Evolutionary conservation across 2,113 vertebrate genomes (phyloP).

Genomic region (Aleadryas rufinucha): DNA sequence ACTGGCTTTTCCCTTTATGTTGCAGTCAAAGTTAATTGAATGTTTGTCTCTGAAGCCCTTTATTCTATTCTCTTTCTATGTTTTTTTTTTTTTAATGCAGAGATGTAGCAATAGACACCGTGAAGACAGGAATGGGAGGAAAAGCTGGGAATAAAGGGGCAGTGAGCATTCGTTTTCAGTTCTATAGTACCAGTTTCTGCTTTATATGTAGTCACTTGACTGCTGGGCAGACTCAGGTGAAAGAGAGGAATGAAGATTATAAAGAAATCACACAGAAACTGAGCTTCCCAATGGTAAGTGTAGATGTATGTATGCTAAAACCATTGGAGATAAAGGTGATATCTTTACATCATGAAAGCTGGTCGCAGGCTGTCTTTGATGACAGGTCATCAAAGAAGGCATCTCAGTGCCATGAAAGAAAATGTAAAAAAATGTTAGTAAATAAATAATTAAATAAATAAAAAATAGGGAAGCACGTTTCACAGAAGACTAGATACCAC

Average conservation of each 20-base stretch:
- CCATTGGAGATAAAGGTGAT: background rate
- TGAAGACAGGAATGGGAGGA: constrained; percentile 84
- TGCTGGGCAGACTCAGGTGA: constrained; percentile 81
- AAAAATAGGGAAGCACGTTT: background rate
- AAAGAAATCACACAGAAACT: constrained; percentile 82
- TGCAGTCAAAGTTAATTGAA: background rate
- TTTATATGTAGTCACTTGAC: constrained; percentile 82
- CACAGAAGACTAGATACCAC: background rate
- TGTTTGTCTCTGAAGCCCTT: background rate
- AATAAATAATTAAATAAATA: background rate
- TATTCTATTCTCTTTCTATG: background rate
- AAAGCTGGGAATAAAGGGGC: constrained; percentile 82
- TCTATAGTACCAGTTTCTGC: constrained; percentile 80
- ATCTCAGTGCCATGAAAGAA: background rate
- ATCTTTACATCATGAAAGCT: background rate
- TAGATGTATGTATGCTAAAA: background rate
- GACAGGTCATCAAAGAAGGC: background rate
- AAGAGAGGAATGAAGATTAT: constrained; percentile 82
- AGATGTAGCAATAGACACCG: constrained; percentile 78
- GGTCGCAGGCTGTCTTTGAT: background rate
- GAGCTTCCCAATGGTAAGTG: constrained; percentile 77
- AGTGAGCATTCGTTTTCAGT: constrained; percentile 80
- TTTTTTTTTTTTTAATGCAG: constrained; percentile 40
- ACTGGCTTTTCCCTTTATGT: background rate
- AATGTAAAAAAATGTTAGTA: background rate